phyloP scores from a whole-genome alignment of 2,888 invertebrate species.

The Stenodema calcarata region DNA sequence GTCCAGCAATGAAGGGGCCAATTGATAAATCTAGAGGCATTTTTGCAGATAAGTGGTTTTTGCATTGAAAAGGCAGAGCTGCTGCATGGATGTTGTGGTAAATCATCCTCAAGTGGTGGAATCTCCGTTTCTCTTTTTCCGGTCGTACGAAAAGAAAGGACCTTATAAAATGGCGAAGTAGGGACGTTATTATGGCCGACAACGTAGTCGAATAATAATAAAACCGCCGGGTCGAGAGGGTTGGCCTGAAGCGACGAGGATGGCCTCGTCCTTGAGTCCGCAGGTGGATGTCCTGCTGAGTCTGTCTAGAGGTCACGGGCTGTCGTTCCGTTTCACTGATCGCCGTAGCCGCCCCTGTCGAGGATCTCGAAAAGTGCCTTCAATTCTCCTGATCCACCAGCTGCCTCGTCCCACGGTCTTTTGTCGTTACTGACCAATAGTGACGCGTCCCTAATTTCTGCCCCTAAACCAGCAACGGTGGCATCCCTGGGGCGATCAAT shows the following conservation, averaged over 20 bases:
- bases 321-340: constrained; percentile 28
- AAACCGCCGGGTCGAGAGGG: not conserved
- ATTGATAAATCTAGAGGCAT: no score
- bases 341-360: no score
- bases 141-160: not conserved
- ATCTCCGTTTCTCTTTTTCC: not conserved
- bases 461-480: no score
- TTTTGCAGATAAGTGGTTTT: no score
- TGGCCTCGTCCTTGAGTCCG: constrained; percentile 43
- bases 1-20: no score
- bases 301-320: constrained; percentile 42
- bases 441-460: no score
- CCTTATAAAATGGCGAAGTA: not conserved
- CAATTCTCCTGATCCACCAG: not conserved
- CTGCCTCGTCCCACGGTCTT: not conserved
- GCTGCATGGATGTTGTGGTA: no score
- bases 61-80: no score
- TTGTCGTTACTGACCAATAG: no score
- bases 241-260: not conserved
- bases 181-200: not conserved
- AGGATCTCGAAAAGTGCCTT: not conserved
- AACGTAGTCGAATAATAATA: not conserved
- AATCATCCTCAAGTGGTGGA: not conserved
- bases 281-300: constrained; percentile 17
- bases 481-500: no score